Percentiles rank a stretch among this genome's conserved stretches.
These are phyloP conservation scores for Tachysurus fulvidraco DNA, from an alignment of 2,113 vertebrate genomes.

Conservation along the genomic window DNA sequence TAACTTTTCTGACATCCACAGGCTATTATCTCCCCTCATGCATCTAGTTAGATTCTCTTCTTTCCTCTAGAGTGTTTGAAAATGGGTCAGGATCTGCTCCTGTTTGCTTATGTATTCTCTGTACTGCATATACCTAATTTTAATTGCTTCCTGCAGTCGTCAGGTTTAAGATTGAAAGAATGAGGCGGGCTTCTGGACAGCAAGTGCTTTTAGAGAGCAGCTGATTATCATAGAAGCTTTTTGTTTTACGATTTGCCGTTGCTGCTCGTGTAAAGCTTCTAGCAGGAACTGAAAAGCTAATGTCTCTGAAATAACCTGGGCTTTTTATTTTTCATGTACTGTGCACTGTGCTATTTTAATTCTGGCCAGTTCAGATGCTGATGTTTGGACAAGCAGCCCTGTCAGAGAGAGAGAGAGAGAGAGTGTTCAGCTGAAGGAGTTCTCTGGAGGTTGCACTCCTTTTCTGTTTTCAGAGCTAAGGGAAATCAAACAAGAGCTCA, in stretches of 20 bases:
- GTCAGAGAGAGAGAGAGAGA: slow-evolving; percentile 8
- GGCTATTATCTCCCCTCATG: slow-evolving; percentile 45
- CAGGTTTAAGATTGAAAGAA: slow-evolving; percentile 42
- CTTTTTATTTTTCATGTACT: slow-evolving; percentile 21
- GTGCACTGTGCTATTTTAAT: slow-evolving; percentile 48
- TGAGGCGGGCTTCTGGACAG: slow-evolving; percentile 46
- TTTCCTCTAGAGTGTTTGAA: slow-evolving; percentile 57
- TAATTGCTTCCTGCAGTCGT: slow-evolving; percentile 49
- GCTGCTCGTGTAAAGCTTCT: slow-evolving; percentile 38
- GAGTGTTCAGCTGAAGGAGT: slow-evolving; percentile 44
- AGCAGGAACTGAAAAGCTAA: slow-evolving; percentile 27
- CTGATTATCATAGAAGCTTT: slow-evolving; percentile 34
- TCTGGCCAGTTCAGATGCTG: slow-evolving; percentile 8
- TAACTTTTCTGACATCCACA: slow-evolving; percentile 46
- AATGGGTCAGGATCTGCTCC: slow-evolving; percentile 63
- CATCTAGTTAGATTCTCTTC: slow-evolving; percentile 52
- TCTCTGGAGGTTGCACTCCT: slow-evolving; percentile 50
- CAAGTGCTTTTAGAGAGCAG: slow-evolving; percentile 12
- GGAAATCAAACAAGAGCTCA: slow-evolving; percentile 63
- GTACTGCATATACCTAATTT: slow-evolving; percentile 52
- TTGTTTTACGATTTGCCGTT: slow-evolving; percentile 29
- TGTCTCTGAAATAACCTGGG: slow-evolving; percentile 37
- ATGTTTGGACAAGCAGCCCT: slow-evolving; percentile 8
- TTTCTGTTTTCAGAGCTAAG: slow-evolving; percentile 59
- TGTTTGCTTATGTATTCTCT: slow-evolving; percentile 70